Evolutionary conservation across 2,113 vertebrate species (phyloP).

Genomic region (Castor canadensis): DNA sequence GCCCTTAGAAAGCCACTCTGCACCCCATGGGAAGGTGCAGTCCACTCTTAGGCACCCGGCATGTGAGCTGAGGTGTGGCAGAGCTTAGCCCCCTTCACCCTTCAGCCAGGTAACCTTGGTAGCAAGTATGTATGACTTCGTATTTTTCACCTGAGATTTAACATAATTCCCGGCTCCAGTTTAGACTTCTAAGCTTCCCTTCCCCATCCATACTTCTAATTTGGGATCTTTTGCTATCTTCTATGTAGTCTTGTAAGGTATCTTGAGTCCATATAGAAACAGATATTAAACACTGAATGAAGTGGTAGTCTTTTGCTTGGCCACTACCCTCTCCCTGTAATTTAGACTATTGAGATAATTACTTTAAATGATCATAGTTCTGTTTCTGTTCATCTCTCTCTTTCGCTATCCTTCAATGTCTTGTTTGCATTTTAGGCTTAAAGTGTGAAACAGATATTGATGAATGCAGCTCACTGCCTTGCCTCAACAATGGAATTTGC

Average conservation of each 20-base stretch:
- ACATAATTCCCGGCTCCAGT: not conserved
- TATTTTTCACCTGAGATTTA: constrained; percentile 3
- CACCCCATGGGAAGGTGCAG: not conserved
- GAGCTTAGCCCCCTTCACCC: not conserved
- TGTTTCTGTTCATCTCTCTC: not conserved
- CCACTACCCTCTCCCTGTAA: not conserved
- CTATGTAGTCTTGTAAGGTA: not conserved
- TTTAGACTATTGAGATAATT: not conserved
- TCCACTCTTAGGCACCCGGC: not conserved
- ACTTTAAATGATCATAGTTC: not conserved
- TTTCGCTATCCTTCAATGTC: constrained; percentile 32
- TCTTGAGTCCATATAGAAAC: not conserved
- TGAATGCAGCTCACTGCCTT: constrained; percentile 94
- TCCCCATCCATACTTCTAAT: not conserved
- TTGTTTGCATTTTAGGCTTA: constrained; percentile 88
- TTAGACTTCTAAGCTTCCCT: not conserved
- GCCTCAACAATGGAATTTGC: constrained; percentile 92
- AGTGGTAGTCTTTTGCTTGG: too few species aligned
- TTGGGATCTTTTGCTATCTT: not conserved
- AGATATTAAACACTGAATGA: too few species aligned
- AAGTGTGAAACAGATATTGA: constrained; percentile 96
- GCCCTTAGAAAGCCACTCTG: not conserved
- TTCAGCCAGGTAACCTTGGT: not conserved
- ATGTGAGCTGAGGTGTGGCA: not conserved
- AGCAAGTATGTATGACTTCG: not conserved